Base-by-base conservation (phyloP, 2,888 invertebrate species). In the Pammene fasciana region DNA sequence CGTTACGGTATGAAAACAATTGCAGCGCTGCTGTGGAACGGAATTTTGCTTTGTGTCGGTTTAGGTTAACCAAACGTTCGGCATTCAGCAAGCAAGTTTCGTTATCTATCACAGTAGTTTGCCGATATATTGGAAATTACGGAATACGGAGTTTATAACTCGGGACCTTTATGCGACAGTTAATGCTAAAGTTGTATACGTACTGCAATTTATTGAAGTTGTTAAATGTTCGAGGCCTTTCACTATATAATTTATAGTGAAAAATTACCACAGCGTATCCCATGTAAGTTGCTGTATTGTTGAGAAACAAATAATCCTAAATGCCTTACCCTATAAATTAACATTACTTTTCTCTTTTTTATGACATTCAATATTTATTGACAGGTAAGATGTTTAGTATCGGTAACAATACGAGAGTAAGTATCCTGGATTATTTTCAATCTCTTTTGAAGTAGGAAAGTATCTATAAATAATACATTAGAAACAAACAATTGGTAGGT, bases 71-170 rank as follows among this genome's bases (percentile, higher is more conserved):
- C 68, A 62, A 68, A 68, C 36, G 68, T 56, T 64, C 57, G 64
- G 64, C 26, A 64, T 68, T 68, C 59, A 56, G 56, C 43, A 68
- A 45, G 61, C 57, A 68, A 68, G 68, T 68, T 68, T 59, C 59
- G 68, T 68, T 68, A 68, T 68, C 68, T 68, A 68, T 68, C 68
- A 68, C 64, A 26, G 52, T 68, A 68, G 68, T 68, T 68, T 68
- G 50, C 68, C 68, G 57, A 68, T 68, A 68, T 57, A 68, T 57
- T 68, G 57, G 68, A 52, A 59, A 64, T 68, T 65, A 52, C 52
- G 14, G 50, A 45, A 57, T 41, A 65, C 45, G 14, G 41, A 48
- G 70, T 54, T 66, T 56, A 48, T 56, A 65, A 41, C 52, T 62
- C 62, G 41, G 64, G 45, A 45, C 64, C 55, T 55, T 65, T 65